Evolutionary conservation across 1,140 invertebrate species (phyloP), one percentile per base, ranked within the genome.

Genomic region (Drosophila biarmipes): DNA sequence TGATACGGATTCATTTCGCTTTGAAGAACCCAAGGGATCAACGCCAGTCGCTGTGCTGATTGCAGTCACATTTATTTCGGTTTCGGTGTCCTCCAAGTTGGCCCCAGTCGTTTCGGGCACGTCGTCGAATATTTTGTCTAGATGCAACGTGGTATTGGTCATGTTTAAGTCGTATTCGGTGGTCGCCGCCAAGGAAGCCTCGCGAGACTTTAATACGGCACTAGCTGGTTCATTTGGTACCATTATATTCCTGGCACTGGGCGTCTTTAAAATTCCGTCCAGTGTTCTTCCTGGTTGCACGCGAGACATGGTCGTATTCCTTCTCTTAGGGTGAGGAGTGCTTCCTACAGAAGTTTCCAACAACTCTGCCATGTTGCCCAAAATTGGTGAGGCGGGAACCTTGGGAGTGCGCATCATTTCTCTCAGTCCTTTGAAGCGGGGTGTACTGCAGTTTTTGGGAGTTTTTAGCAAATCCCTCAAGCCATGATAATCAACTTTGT

Each of bases 121-220:
- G 51, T 90, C 78, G 24, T 91, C 78, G 48, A 91, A 91, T 15
- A 91, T 78, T 21, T 87, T 63, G 55, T 87, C 90, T 14, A 91
- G 54, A 35, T 73, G 71, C 42, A 68, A 12, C 1, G 72, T 68
- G 3, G 54, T 49, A 51, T 84, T 74, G 0, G 67, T 80, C 12
- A 69, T 73, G 35, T 79, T 84, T 4, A 91, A 46, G 57, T 91
- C 80, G 52, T 90, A 91, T 61, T 91, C 84, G 0, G 85, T 91
- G 2, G 69, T 53, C 7, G 80, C 27, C 3, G 45, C 53, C 0
- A 66, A 4, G 2, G 56, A 69, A 53, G 51, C 48, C 0, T 43
- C 43, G 2, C 57, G 49, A 8, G 76, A 52, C 27, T 90, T 73
- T 1, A 91, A 42, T 2, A 91, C 55, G 0, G 79, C 80, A 46